Evolutionary conservation across 2,797 vertebrate genomes (phyloP).

Genomic region (Hypotaenidia okinawae): DNA sequence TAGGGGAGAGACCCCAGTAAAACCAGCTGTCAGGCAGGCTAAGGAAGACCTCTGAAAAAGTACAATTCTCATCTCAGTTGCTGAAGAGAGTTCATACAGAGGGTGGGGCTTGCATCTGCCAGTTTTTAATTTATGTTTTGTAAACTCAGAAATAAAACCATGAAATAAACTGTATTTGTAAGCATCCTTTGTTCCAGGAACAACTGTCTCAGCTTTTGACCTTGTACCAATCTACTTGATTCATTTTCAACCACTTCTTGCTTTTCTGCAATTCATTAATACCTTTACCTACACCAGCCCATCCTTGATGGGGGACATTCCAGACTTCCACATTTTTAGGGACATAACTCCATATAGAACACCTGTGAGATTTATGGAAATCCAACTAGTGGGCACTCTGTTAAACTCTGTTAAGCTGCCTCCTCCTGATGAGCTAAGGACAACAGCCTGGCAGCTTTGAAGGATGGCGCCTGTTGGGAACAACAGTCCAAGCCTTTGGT

Average conservation of each 20-base stretch:
- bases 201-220: not conserved
- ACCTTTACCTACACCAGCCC: not conserved
- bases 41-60: not conserved
- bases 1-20: not conserved
- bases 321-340: not conserved
- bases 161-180: not conserved
- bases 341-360: not conserved
- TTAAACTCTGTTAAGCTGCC: not conserved
- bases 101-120: not conserved
- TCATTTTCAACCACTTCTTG: not conserved
- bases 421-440: not conserved
- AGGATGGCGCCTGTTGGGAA: not conserved
- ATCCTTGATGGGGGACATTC: not conserved
- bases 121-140: not conserved
- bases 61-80: not conserved
- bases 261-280: not conserved
- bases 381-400: not conserved
- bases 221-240: not conserved
- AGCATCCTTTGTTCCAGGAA: not conserved
- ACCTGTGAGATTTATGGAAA: not conserved
- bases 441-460: not conserved
- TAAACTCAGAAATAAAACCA: conserved; percentile 30
- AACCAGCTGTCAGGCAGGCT: not conserved
- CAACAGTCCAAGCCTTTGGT: not conserved
- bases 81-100: not conserved